Evolutionary conservation across 2,113 vertebrate genomes (phyloP), one percentile per base, ranked within the genome.

Genomic region (Syrrhaptes paradoxus): DNA sequence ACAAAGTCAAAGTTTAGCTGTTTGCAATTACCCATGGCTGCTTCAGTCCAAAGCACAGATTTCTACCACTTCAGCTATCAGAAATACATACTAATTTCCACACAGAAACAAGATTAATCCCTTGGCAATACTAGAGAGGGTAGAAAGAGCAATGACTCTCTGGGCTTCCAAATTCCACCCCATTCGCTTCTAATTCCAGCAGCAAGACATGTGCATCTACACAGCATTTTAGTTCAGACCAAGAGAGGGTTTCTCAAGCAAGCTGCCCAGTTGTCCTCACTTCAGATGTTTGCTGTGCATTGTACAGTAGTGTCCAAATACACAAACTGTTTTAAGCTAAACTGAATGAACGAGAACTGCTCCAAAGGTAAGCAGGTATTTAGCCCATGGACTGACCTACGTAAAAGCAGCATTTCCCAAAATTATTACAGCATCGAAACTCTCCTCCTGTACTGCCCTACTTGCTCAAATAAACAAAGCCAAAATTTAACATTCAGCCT

Each of bases 181-280:
- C 17, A 36, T 46, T 18, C 48, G 12, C 34, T 65, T 73, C 25
- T 7, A 73, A 7, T 20, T 84, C 63, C 68, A 80, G 72, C 38
- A 90, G 41, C 0, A 0, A 86, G 46, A 43, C 0, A 17, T 0
- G 0, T 29, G 11, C 24, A 63, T 10, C 48, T 55, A 71, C 11
- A 58, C 7, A 36, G 19, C 0, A 2, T 8, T 49, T 75, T n/a
- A 51, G 38, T 21, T 41, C 38, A 41, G 48, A 57, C 22, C 32
- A 73, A 38, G 28, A 65, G 25, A 8, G 6, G 34, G 4, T 6
- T 65, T 21, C 81, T 51, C 11, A 49, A 89, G 49, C 49, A 83
- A 77, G 17, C 26, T 22, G 51, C 45, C 31, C 61, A 49, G 34
- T 7, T 4, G 4, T 6, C 52, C 48, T 36, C 25, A 11, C 24